Conservation (phyloP, 2,797 vertebrate species). For the Falco peregrinus region DNA sequence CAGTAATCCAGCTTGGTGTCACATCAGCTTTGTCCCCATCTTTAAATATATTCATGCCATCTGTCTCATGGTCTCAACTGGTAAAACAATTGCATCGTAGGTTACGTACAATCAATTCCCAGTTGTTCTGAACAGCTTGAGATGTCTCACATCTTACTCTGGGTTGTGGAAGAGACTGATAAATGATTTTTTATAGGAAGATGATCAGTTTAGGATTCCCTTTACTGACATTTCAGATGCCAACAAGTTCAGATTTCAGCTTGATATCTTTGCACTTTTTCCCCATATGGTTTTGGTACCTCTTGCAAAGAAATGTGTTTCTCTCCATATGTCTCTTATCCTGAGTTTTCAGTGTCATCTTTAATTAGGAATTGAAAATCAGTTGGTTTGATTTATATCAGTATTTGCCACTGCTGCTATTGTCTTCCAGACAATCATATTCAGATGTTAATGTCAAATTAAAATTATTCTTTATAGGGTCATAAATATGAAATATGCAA, state of each 20-base stretch:
- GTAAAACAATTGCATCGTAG: constrained; percentile 62
- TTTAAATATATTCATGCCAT: constrained; percentile 78
- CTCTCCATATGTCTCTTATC: constrained; percentile 60
- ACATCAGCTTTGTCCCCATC: constrained; percentile 54
- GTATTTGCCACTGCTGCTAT: constrained; percentile 30
- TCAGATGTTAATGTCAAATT: constrained; percentile 50
- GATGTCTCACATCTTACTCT: constrained; percentile 69
- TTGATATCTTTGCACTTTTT: constrained; percentile 52
- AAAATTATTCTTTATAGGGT: constrained; percentile 47
- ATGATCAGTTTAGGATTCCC: constrained; percentile 48
- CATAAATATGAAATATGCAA: constrained; percentile 64
- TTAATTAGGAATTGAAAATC: constrained; percentile 62
- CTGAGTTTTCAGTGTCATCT: constrained; percentile 51
- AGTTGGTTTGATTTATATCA: constrained; percentile 42
- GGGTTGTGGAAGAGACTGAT: constrained; percentile 60
- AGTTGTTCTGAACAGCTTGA: constrained; percentile 75
- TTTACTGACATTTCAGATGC: constrained; percentile 57
- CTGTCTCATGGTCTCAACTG: constrained; percentile 70
- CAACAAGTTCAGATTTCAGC: constrained; percentile 59
- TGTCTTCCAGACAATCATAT: constrained; percentile 51
- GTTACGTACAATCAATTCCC: constrained; percentile 71
- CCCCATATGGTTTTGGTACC: constrained; percentile 52
- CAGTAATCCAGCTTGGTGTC: constrained; percentile 45
- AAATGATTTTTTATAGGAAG: constrained; percentile 52
- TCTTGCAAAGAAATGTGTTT: constrained; percentile 46